Conservation (phyloP, 2,113 vertebrate genomes). For the Baryphthengus martii region DNA sequence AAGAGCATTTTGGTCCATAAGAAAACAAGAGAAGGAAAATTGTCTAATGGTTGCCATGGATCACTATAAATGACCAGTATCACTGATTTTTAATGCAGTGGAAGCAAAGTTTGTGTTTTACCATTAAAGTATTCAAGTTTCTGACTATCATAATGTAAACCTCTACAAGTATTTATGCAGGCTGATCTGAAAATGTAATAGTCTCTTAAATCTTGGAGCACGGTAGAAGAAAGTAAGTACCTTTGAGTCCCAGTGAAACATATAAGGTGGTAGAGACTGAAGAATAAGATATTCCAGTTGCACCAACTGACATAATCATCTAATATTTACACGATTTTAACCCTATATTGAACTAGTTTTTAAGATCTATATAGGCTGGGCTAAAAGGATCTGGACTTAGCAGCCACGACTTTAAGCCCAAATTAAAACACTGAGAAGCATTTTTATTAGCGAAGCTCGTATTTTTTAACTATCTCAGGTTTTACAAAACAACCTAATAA, state of each 20-base stretch:
- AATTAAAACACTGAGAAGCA: background rate
- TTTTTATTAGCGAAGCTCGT: background rate
- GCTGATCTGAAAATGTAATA: background rate
- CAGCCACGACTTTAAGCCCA: background rate
- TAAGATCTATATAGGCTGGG: background rate
- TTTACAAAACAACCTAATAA: background rate
- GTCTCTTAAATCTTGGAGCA: background rate
- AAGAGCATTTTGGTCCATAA: background rate
- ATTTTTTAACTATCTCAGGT: background rate
- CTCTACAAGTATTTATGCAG: background rate
- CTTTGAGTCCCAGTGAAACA: background rate
- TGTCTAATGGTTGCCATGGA: background rate
- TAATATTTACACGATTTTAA: background rate
- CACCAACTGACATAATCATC: background rate
- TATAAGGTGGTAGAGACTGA: background rate
- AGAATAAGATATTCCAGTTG: background rate
- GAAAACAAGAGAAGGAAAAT: background rate
- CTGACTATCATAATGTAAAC: background rate
- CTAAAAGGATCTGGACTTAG: background rate
- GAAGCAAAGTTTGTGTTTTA: background rate
- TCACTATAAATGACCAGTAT: background rate
- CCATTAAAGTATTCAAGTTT: background rate
- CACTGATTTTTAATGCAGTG: background rate
- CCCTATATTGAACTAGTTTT: background rate
- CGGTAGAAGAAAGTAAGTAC: background rate